Base-by-base conservation (phyloP, 2,888 invertebrate genomes). In the Boloria euphrosyne region DNA sequence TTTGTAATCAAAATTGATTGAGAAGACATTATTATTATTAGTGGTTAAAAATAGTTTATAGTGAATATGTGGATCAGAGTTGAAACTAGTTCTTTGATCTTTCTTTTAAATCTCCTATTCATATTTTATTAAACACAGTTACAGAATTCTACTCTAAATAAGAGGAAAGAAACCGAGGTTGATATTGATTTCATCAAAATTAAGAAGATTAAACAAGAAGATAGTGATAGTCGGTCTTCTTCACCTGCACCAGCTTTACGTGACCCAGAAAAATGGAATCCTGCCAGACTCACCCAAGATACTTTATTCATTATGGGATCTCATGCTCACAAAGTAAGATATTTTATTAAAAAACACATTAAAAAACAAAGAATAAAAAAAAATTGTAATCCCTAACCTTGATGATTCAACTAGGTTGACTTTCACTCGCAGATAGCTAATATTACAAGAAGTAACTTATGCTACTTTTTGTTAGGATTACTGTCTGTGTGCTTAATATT, bases 261-360 rank as follows among this genome's bases (percentile, higher is more conserved):
- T 74, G 94, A 93, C 52, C 89, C 90, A 0, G 93, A 94, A 52
- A 95, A 96, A 85, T 96, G 96, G 96, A 95, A 96, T 78, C 95
- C 96, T 0, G 93, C 93, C 0, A 88, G 96, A 73, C 92, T 97
- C 38, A 94, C 92, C n/a, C 88, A 93, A 61, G 95, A 95, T n/a
- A 96, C 96, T 0, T 80, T 95, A 57, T 96, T 96, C 81, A 95
- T 97, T 57, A 96, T 96, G 95, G 96, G 96, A 31, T 95, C 96
- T 68, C 95, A 95, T 83, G 95, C 95, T 50, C 95, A 95, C 79
- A 95, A 95, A 85, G 93, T 92, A 80, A 74, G 66, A 62, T 59
- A 49, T 27, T 22, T 2, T 22, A 22, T 3, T 2, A 22, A 22
- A 22, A 22, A 22, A 22, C 1, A 22, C 3, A 22, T 22, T 2